Evolutionary conservation across 2,888 invertebrate genomes (phyloP).

Genomic region (Caenorhabditis sp.): DNA sequence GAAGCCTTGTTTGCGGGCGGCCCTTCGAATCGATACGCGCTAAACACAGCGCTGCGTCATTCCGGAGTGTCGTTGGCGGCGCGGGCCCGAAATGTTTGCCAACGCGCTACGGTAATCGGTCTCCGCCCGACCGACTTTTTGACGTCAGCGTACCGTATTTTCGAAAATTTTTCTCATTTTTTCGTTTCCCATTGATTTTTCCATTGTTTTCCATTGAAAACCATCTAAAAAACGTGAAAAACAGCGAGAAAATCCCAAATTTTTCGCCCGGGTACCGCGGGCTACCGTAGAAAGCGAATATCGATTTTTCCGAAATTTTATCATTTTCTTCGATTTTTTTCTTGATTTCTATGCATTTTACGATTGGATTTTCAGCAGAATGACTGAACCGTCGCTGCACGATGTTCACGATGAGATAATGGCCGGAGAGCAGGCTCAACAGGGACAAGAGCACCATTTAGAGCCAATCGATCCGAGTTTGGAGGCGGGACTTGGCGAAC

Average conservation of each 20-base stretch:
- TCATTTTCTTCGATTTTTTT: too few species aligned
- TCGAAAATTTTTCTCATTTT: not conserved
- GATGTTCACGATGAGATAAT: conserved; percentile 37
- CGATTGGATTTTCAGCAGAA: conserved; percentile 3
- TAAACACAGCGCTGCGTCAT: conserved; percentile 29
- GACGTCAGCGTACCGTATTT: conserved; percentile 17
- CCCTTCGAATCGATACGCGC: conserved; percentile 17
- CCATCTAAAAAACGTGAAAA: not conserved
- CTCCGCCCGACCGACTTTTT: not conserved
- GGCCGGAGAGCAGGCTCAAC: conserved; percentile 21
- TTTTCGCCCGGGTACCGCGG: not conserved
- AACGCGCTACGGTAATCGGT: conserved; percentile 35
- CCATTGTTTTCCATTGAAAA: not conserved
- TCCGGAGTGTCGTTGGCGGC: conserved; percentile 37
- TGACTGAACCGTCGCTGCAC: conserved; percentile 31
- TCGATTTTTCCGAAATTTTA: conserved; percentile 29
- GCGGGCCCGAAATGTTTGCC: not conserved
- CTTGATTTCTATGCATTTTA: conserved; percentile 3
- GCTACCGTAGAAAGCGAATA: conserved; percentile 51
- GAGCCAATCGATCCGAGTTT: not conserved
- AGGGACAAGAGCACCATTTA: conserved; percentile 7
- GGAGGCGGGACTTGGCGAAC: conserved; percentile 5
- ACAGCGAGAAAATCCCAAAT: not conserved
- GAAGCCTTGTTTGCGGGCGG: conserved; percentile 46
- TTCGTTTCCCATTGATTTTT: not conserved